These are phyloP conservation scores for Damaliscus lunatus DNA, from an alignment of 2,113 vertebrate species.

Conservation along the genomic window DNA sequence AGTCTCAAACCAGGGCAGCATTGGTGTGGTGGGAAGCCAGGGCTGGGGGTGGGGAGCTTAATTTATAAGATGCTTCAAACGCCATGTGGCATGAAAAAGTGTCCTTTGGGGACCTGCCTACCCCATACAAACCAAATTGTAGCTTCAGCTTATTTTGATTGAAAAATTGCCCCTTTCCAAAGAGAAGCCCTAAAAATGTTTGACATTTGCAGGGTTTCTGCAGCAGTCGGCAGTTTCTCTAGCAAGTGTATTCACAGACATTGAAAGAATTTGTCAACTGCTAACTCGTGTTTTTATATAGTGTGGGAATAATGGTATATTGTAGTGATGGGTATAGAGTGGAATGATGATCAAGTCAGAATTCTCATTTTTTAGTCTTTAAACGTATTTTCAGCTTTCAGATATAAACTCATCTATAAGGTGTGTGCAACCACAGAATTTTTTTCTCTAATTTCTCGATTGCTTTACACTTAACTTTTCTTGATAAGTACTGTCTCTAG, in stretches of 20 bases:
- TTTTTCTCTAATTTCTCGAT: not conserved
- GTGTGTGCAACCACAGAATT: not conserved
- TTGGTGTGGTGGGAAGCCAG: not conserved
- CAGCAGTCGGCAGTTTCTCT: constrained; percentile 38
- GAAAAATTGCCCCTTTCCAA: constrained; percentile 32
- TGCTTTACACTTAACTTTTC: not conserved
- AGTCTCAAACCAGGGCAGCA: not conserved
- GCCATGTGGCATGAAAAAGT: not conserved
- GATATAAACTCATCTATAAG: not conserved
- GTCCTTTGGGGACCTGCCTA: not conserved
- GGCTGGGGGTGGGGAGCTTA: not conserved
- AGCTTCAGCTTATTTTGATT: constrained; percentile 41
- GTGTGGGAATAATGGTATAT: not conserved
- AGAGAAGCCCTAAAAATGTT: constrained; percentile 34
- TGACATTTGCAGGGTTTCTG: constrained; percentile 55
- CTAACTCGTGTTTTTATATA: constrained; percentile 29
- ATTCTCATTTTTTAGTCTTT: not conserved
- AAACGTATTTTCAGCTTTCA: not conserved
- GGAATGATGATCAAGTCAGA: not conserved
- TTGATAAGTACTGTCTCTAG: not conserved
- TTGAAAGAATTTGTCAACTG: not conserved
- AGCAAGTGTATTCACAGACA: not conserved
- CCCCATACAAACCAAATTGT: not conserved
- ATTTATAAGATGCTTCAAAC: not conserved
- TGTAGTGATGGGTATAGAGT: not conserved